Evolutionary conservation across 2,113 vertebrate species (phyloP), one percentile per base, ranked within the genome.

Genomic region (Nesogale talazaci): DNA sequence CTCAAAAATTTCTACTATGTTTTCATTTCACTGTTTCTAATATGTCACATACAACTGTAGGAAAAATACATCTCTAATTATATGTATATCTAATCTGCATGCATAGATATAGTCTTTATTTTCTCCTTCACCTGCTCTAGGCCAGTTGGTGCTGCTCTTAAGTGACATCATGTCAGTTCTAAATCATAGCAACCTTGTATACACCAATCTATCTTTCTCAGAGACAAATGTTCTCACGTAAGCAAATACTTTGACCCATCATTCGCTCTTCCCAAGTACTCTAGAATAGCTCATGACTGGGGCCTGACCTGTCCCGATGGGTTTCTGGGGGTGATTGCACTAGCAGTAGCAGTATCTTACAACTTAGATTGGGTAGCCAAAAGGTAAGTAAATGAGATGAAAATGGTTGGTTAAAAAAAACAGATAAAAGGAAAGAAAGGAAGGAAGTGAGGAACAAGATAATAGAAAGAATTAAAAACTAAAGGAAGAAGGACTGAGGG

Each of bases 201-300:
- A 52, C 46, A 52, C 46, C 46, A 6, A 11, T 5, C 80, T 86
- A 78, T 88, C 86, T 94, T 84, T 81, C 19, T 46, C 74, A 70
- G 78, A 91, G 91, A 94, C 87, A 95, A 82, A 89, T 65, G 34
- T 38, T 92, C 75, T 70, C 56, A 90, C 34, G 65, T 72, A 11
- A 70, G 65, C 86, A 57, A 93, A 57, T 85, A 69, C 77, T 90
- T 90, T 95, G 86, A 85, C 89, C 91, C 61, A 93, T 94, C 92
- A 89, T 96, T 96, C 92, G 93, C 92, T 96, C 74, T 94, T 94
- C 94, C 87, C 93, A 70, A 46, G 74, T 81, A 63, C 92, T 89
- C 83, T 95, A 95, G 93, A 92, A 93, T 92, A 96, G 84, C 74
- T 95, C 86, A 89, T 89, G 83, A 75, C 91, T 94, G 74, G 87